Evolutionary conservation across 2,113 vertebrate species (phyloP), one percentile per base, ranked within the genome.

Genomic region (Leptosomus discolor): DNA sequence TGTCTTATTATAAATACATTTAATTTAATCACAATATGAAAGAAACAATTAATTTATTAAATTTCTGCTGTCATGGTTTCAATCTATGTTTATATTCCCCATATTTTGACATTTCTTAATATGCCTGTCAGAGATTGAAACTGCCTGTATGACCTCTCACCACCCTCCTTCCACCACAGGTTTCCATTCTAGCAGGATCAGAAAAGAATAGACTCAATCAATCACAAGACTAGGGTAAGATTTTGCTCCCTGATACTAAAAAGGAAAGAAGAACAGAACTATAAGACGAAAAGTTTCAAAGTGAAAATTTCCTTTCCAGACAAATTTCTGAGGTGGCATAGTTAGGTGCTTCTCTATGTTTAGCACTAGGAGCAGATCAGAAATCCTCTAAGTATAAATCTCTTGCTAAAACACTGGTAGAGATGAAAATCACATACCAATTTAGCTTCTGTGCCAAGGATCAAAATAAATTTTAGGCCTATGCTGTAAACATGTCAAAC

Each of bases 401-500:
- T 85, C 64, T 54, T 74, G 36, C 54, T 90, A 84, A 88, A 92
- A 91, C 46, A 81, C 23, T 50, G 34, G 46, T 70, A 85, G 34
- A 89, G 34, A 73, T 88, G 36, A 91, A 96, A 92, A 61, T 54
- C 75, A 53, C 71, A 70, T 36, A 92, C 3, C 75, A 85, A 64
- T 91, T 83, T 92, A 83, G 50, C 14, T 80, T 91, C n/a, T 71
- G 29, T 57, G 54, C 45, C 58, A 85, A 88, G 71, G 64, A 88
- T 43, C 68, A 81, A 54, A 94, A 97, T 90, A 93, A 95, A 95
- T 95, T 95, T 92, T 78, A 85, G 34, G 51, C 48, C 30, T 37
- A 50, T 57, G 70, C 29, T 57, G 37, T 96, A 97, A 96, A 96
- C 94, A 87, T 0, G 6, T 85, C 65, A 75, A 82, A 77, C 12